phyloP scores from a whole-genome alignment of 1,140 invertebrate species.

The Drosophila sp. region DNA sequence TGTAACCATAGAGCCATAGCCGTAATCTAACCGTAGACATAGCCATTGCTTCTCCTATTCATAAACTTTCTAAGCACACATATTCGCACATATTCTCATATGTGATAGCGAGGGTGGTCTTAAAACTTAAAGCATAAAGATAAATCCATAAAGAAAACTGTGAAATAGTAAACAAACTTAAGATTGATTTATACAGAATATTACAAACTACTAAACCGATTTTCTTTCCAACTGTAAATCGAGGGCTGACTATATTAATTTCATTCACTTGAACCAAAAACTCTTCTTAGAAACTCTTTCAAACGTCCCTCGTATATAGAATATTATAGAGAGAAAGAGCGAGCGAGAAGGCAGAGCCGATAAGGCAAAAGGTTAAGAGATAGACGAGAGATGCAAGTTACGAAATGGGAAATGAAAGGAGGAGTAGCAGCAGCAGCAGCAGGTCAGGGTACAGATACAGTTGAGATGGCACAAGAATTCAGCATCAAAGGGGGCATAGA shows the following conservation, averaged over 20 bases:
- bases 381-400: constrained; percentile 9
- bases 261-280: no score
- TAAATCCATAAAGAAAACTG: no score
- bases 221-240: no score
- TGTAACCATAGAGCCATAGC: no score
- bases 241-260: no score
- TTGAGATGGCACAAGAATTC: constrained; percentile 7
- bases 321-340: constrained; percentile 3
- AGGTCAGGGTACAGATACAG: constrained; percentile 1
- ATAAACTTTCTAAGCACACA: constrained; percentile 67
- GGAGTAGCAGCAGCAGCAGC: neutral
- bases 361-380: constrained; percentile 72
- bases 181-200: no score
- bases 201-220: no score
- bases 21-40: constrained; percentile 2
- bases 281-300: neutral
- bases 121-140: neutral
- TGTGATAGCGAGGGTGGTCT: neutral
- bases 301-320: neutral
- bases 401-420: constrained; percentile 10
- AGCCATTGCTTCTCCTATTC: constrained; percentile 59
- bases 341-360: constrained; percentile 39
- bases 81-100: constrained; percentile 1
- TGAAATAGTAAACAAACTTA: no score
- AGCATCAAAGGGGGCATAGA: constrained; percentile 19